Base-by-base conservation (phyloP, 2,113 vertebrate species). In the Corydoras sp. region DNA sequence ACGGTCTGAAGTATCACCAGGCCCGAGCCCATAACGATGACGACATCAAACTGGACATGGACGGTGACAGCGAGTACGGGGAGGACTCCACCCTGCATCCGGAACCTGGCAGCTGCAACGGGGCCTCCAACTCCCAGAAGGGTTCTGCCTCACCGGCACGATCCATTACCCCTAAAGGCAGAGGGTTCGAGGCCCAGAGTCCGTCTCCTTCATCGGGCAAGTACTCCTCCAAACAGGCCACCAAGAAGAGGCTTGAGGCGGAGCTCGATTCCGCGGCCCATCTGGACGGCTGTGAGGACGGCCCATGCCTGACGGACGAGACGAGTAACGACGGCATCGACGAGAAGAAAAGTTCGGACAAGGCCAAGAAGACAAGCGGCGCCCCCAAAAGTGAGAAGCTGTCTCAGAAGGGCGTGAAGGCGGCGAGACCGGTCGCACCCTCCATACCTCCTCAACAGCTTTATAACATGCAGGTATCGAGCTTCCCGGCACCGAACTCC, bases 1-100 rank as follows among this genome's bases (percentile, higher is more conserved):
- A 43, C 35, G 35, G 35, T 43, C 35, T 43, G 35, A 43, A 43
- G 35, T 43, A 43, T 43, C 35, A 43, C 35, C 35, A 43, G 35
- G 95, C 97, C 24, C 96, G 98, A 0, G 97, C 97, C 0, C 97
- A 99, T 80, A 98, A 94, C 0, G 95, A 99, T 0, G 95, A 97
- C 0, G 97, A 98, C 74, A 90, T 95, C 78, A 99, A 98, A 82
- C 89, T 94, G 9, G 96, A 99, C 75, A 88, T 93, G 0, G 96
- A 98, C 0, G 93, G 89, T 63, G 97, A 99, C 82, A 98, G 95
- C 0, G 97, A 99, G 79, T 96, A 92, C 0, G 94, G 95, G 0
- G 96, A 99, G 81, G 97, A 99, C 68, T 89, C 93, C 0, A 79
- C 90, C 31, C 90, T 97, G 71, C 94, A 97, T 0, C 68, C 93